A percentile compares a stretch with the other conserved stretches of the same genome.
Evolutionary conservation across 2,113 vertebrate genomes (phyloP).

Genomic region (Helogale parvula): DNA sequence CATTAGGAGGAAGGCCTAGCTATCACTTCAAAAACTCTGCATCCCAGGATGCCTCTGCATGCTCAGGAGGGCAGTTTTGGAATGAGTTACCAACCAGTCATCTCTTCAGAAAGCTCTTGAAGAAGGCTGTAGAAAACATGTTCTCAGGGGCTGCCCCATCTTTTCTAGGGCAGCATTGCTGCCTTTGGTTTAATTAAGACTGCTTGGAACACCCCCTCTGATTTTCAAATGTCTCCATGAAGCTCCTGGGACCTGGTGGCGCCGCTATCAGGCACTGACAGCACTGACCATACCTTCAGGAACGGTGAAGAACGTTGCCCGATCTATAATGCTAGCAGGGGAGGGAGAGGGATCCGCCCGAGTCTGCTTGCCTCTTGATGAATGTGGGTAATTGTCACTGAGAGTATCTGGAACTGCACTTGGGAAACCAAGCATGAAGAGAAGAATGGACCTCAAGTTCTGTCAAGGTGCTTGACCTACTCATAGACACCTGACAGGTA

Average conservation of each 20-base stretch:
- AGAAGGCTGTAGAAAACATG: neutral
- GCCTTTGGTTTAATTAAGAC: neutral
- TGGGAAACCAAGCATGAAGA: neutral
- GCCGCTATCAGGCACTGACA: neutral
- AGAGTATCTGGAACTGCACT: neutral
- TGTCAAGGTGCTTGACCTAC: neutral
- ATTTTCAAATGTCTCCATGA: neutral
- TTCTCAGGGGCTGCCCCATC: neutral
- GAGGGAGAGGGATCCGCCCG: neutral
- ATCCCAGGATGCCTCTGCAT: neutral
- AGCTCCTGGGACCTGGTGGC: neutral
- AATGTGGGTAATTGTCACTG: neutral
- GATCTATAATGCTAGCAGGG: neutral
- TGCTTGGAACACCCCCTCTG: neutral
- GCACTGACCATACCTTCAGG: accelerated
- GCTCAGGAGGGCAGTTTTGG: neutral
- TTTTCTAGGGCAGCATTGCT: neutral
- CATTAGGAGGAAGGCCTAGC: neutral
- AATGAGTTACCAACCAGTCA: neutral
- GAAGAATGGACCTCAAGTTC: neutral
- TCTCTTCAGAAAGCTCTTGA: neutral
- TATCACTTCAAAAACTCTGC: neutral
- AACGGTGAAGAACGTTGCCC: neutral
- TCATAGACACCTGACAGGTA: neutral
- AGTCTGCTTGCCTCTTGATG: neutral